These are phyloP conservation scores for Trichonephila clavipes DNA, from an alignment of 1,140 invertebrate species.

Conservation along the genomic window DNA sequence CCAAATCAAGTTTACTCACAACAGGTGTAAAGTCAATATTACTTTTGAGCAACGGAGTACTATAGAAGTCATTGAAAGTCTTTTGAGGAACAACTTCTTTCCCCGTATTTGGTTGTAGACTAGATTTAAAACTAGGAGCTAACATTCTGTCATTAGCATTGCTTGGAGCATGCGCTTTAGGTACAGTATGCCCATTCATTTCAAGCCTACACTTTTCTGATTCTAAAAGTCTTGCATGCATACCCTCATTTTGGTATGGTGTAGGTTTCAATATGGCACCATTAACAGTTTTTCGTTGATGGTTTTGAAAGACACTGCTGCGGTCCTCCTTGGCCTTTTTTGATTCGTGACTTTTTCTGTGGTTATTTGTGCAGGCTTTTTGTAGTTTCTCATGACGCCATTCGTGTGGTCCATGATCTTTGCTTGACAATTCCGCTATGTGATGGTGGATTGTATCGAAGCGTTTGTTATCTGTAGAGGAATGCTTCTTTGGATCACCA, in stretches of 20 bases:
- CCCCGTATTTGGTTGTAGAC: background rate
- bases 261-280: conserved; percentile 32
- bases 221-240: conserved; percentile 77
- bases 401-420: conserved; percentile 41
- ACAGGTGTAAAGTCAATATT: conserved; percentile 13
- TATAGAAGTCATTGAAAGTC: conserved; percentile 22
- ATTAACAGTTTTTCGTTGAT: conserved; percentile 39
- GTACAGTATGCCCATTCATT: conserved; percentile 48
- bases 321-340: conserved; percentile 27
- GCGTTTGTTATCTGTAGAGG: background rate
- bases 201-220: conserved; percentile 52
- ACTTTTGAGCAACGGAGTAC: conserved; percentile 12
- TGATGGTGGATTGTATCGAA: conserved; percentile 1
- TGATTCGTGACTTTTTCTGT: conserved; percentile 56
- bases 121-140: conserved; percentile 14
- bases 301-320: conserved; percentile 11
- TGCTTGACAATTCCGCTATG: background rate
- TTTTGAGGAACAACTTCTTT: conserved; percentile 3
- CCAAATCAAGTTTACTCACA: conserved; percentile 56
- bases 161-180: background rate
- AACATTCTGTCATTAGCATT: conserved; percentile 9
- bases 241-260: conserved; percentile 79
- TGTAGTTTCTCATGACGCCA: conserved; percentile 64
- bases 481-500: background rate
- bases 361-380: conserved; percentile 65